These are phyloP conservation scores for Grus americana DNA, from an alignment of 2,113 vertebrate species.

Conservation along the genomic window DNA sequence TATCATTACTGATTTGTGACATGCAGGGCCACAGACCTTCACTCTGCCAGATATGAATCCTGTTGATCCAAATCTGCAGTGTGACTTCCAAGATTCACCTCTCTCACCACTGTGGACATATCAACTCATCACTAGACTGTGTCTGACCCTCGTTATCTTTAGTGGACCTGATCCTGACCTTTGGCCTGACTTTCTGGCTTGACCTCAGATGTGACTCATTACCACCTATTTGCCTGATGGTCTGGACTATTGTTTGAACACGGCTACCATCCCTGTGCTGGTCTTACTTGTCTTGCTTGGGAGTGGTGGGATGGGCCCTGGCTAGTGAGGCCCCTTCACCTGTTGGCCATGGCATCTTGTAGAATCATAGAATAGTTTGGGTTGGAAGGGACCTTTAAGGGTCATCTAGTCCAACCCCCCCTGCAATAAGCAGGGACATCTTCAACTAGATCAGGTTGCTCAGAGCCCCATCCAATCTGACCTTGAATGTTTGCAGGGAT, in stretches of 20 bases:
- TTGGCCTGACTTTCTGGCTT: background rate
- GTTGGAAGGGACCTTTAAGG: no score
- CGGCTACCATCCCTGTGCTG: background rate
- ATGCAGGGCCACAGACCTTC: background rate
- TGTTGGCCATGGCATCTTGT: background rate
- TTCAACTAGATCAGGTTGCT: no score
- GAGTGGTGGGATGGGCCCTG: background rate
- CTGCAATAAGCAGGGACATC: no score
- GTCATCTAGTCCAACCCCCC: no score
- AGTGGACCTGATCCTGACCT: background rate
- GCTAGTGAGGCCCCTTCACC: background rate
- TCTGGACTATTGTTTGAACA: background rate
- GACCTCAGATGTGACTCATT: background rate
- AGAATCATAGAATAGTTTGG: background rate
- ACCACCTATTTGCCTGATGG: background rate
- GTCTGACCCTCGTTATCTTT: background rate
- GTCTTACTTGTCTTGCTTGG: accelerated
- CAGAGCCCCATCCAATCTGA: no score
- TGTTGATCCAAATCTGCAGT: background rate
- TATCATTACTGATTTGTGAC: background rate
- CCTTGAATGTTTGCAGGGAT: no score
- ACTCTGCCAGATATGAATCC: background rate
- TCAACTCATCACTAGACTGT: background rate
- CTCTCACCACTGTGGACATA: background rate
- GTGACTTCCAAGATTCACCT: background rate